These are phyloP conservation scores for Scyliorhinus canicula DNA, from an alignment of 2,797 vertebrate genomes.

Conservation along the genomic window DNA sequence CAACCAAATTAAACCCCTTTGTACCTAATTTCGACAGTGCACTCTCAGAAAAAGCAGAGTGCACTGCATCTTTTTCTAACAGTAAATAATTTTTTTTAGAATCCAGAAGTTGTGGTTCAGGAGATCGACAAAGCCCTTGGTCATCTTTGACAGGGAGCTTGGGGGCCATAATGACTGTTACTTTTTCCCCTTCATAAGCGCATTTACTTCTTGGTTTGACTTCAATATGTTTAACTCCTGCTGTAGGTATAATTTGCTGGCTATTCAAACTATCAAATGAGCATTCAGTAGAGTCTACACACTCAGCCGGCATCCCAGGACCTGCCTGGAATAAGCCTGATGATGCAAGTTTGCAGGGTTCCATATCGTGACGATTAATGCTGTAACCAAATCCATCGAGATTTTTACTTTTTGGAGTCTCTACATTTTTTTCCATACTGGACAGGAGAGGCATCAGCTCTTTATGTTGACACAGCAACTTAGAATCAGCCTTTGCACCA, in stretches of 20 bases:
- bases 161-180: conserved; percentile 62
- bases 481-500: conserved; percentile 61
- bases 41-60: conserved; percentile 49
- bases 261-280: conserved; percentile 51
- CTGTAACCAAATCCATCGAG: conserved; percentile 44
- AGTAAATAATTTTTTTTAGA: conserved; percentile 52
- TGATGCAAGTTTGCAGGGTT: conserved; percentile 59
- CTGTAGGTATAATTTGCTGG: conserved; percentile 50
- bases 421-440: conserved; percentile 54
- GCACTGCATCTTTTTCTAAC: conserved; percentile 58
- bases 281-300: conserved; percentile 52
- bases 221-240: conserved; percentile 66
- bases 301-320: conserved; percentile 62
- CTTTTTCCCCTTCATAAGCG: conserved; percentile 68
- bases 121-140: conserved; percentile 50
- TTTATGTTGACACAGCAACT: conserved; percentile 55
- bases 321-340: conserved; percentile 65
- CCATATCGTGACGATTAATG: conserved; percentile 58
- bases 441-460: conserved; percentile 59
- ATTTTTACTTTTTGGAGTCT: conserved; percentile 54
- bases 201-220: conserved; percentile 70
- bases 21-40: conserved; percentile 52
- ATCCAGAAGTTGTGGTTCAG: conserved; percentile 48
- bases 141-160: conserved; percentile 50
- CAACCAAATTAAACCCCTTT: conserved; percentile 54